Conservation (phyloP, 2,888 invertebrate genomes). For the Hymenopus coronatus region DNA sequence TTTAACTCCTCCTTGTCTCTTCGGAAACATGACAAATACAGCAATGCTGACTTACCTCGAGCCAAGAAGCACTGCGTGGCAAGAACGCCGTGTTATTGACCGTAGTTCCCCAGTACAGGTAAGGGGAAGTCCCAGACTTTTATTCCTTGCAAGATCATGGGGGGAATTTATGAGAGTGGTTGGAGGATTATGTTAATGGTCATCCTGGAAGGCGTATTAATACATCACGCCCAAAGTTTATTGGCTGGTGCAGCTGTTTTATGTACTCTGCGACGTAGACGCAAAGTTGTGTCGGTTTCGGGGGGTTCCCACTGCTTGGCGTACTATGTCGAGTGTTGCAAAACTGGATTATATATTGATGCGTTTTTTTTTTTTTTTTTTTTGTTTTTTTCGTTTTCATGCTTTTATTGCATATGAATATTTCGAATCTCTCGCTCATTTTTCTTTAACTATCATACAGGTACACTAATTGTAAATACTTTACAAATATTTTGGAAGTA, state of each 20-base stretch:
- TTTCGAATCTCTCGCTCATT: too few species aligned
- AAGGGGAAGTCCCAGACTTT: not conserved
- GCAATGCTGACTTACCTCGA: not conserved
- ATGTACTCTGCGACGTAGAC: not conserved
- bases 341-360: too few species aligned
- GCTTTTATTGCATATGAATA: too few species aligned
- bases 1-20: too few species aligned
- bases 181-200: not conserved
- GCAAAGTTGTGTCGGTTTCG: not conserved
- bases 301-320: not conserved
- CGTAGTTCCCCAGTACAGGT: not conserved
- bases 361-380: too few species aligned
- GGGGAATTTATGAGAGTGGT: not conserved
- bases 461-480: too few species aligned
- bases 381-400: too few species aligned
- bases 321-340: not conserved
- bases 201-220: not conserved
- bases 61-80: not conserved
- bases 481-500: too few species aligned
- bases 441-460: too few species aligned
- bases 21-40: too few species aligned
- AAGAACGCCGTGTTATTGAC: not conserved
- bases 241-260: not conserved
- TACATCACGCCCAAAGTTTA: not conserved
- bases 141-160: not conserved